These are phyloP conservation scores for Rhizoglyphus robini DNA, from an alignment of 1,140 invertebrate species.

Conservation along the genomic window DNA sequence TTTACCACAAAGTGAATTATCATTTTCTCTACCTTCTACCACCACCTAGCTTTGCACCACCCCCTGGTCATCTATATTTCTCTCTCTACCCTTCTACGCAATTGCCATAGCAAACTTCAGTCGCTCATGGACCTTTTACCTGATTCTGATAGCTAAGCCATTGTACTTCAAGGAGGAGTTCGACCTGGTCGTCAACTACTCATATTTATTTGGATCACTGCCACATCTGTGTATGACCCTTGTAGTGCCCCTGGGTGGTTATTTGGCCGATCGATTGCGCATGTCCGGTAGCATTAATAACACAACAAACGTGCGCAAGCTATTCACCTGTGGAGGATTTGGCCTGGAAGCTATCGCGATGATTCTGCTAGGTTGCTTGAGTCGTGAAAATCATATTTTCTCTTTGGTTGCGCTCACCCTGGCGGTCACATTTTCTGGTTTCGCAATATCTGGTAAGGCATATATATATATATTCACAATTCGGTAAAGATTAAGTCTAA, in stretches of 20 bases:
- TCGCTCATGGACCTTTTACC: slow-evolving; percentile 98
- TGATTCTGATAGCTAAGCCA: slow-evolving; percentile 92
- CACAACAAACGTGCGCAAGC: slow-evolving; percentile 92
- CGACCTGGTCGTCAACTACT: slow-evolving; percentile 61
- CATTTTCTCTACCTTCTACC: too few species aligned
- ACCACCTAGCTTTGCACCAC: slow-evolving; percentile 69
- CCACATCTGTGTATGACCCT: slow-evolving; percentile 97
- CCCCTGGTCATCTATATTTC: slow-evolving; percentile 86
- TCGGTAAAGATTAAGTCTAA: too few species aligned
- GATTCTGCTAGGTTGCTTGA: slow-evolving; percentile 78
- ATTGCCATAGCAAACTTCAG: slow-evolving; percentile 99
- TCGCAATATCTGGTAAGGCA: slow-evolving; percentile 95
- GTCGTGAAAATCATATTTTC: slow-evolving; percentile 48
- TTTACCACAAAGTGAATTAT: too few species aligned
- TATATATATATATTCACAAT: too few species aligned
- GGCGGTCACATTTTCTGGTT: slow-evolving; percentile 95
- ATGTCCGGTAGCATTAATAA: slow-evolving; percentile 74
- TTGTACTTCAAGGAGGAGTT: slow-evolving; percentile 85
- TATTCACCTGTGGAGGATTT: slow-evolving; percentile 62
- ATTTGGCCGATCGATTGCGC: slow-evolving; percentile 84
- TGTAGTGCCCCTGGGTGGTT: slow-evolving; percentile 87
- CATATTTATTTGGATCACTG: slow-evolving; percentile 66
- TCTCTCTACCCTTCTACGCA: slow-evolving; percentile 82
- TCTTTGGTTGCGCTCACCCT: slow-evolving; percentile 79
- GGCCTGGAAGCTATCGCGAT: slow-evolving; percentile 96